phyloP scores from a whole-genome alignment of 2,113 vertebrate genomes.

The Redunca redunca region DNA sequence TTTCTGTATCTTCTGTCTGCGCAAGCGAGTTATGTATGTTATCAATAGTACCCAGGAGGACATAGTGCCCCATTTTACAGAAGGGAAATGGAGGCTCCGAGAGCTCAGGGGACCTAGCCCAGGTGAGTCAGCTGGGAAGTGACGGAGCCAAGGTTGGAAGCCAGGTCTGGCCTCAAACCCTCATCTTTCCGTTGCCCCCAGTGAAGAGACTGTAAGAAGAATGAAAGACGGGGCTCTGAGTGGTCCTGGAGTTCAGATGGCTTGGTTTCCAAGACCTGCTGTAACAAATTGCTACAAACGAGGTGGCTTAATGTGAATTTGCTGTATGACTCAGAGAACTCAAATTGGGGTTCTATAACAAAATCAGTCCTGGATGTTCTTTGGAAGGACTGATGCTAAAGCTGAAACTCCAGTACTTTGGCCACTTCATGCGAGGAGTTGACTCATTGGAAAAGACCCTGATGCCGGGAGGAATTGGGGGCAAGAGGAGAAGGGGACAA shows the following conservation, averaged over 20 bases:
- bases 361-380: too few species aligned
- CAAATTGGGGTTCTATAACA: background rate
- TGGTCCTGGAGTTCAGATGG: background rate
- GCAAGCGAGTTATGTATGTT: background rate
- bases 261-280: background rate
- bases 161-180: background rate
- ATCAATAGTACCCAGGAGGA: background rate
- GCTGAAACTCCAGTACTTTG: too few species aligned
- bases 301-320: background rate
- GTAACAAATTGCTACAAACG: too few species aligned
- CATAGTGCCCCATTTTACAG: background rate
- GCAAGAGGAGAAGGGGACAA: too few species aligned
- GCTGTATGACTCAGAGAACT: background rate
- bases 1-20: background rate
- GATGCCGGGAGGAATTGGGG: too few species aligned
- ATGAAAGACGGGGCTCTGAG: accelerated
- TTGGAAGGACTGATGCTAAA: too few species aligned
- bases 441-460: too few species aligned
- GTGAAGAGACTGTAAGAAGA: background rate
- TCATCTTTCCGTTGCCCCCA: accelerated
- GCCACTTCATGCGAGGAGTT: too few species aligned
- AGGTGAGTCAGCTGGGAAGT: background rate
- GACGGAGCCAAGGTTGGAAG: background rate
- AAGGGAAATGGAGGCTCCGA: background rate
- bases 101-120: background rate